Conservation (phyloP, 2,888 invertebrate species). For the Philereme vetulata region DNA sequence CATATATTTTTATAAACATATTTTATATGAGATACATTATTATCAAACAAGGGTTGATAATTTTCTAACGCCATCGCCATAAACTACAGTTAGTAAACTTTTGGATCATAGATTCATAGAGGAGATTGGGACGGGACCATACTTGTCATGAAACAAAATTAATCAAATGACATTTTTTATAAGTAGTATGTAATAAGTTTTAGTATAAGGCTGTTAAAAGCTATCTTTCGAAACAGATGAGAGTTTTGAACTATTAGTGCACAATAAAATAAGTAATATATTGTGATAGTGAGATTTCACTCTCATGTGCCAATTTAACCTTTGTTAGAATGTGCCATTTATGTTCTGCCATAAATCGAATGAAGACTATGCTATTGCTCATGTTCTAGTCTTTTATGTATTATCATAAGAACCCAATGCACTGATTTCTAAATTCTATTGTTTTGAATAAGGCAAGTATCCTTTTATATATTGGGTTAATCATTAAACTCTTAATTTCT, state of each 20-base stretch:
- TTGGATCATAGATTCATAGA: slow-evolving; percentile 60
- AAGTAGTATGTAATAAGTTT: background rate
- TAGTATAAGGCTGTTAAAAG: slow-evolving; percentile 35
- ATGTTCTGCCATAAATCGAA: slow-evolving; percentile 68
- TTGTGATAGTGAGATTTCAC: slow-evolving; percentile 70
- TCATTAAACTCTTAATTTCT: slow-evolving; percentile 26
- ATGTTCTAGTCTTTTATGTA: slow-evolving; percentile 79
- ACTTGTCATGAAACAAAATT: slow-evolving; percentile 29
- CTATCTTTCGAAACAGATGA: slow-evolving; percentile 11
- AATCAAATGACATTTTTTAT: slow-evolving; percentile 1
- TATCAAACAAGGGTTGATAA: slow-evolving; percentile 6
- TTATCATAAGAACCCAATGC: slow-evolving; percentile 30
- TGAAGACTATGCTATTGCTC: slow-evolving; percentile 72
- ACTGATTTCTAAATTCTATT: slow-evolving; percentile 23
- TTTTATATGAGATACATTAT: slow-evolving; percentile 22
- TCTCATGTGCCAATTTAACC: slow-evolving; percentile 65
- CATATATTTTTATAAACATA: slow-evolving; percentile 44
- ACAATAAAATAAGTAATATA: slow-evolving; percentile 62
- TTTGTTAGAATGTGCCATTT: slow-evolving; percentile 64
- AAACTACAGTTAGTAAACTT: background rate
- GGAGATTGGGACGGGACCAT: slow-evolving; percentile 52
- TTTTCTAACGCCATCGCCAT: slow-evolving; percentile 16
- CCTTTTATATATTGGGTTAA: slow-evolving; percentile 13
- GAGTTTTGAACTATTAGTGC: slow-evolving; percentile 47
- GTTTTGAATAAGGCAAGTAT: slow-evolving; percentile 8